phyloP scores from a whole-genome alignment of 2,113 vertebrate species.

The Puffinus mauretanicus region DNA sequence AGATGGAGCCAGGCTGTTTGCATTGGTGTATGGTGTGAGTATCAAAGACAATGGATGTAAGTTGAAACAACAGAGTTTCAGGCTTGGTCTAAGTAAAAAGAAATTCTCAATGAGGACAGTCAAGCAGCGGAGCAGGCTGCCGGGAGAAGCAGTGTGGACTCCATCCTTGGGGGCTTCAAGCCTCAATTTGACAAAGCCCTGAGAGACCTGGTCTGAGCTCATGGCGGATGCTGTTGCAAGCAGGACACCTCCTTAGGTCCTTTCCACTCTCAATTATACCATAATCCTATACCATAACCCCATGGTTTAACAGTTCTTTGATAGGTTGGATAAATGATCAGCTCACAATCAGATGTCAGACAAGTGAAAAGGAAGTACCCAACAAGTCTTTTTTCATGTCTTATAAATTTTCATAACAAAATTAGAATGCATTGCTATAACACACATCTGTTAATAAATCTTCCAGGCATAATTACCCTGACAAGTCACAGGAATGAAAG shows the following conservation, averaged over 20 bases:
- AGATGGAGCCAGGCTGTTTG: neutral
- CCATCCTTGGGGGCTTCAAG: neutral
- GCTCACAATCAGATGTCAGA: neutral
- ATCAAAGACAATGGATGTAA: neutral
- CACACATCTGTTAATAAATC: neutral
- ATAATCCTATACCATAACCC: neutral
- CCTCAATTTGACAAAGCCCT: neutral
- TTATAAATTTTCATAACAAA: neutral
- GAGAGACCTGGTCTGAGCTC: neutral
- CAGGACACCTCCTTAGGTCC: neutral
- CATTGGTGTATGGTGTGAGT: neutral
- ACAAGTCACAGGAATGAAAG: neutral
- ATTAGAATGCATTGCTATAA: neutral
- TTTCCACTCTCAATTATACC: neutral
- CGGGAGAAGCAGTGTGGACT: neutral
- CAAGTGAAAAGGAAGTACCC: neutral
- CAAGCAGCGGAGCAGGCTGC: neutral
- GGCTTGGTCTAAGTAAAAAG: neutral
- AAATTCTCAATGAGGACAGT: neutral
- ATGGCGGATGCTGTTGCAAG: neutral
- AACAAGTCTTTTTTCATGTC: neutral
- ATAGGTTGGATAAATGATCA: neutral
- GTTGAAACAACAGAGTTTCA: neutral
- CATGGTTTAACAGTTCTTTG: neutral
- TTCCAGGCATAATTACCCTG: neutral